These are phyloP conservation scores for Urosaurus nigricauda DNA, from an alignment of 2,797 vertebrate species.

Conservation along the genomic window DNA sequence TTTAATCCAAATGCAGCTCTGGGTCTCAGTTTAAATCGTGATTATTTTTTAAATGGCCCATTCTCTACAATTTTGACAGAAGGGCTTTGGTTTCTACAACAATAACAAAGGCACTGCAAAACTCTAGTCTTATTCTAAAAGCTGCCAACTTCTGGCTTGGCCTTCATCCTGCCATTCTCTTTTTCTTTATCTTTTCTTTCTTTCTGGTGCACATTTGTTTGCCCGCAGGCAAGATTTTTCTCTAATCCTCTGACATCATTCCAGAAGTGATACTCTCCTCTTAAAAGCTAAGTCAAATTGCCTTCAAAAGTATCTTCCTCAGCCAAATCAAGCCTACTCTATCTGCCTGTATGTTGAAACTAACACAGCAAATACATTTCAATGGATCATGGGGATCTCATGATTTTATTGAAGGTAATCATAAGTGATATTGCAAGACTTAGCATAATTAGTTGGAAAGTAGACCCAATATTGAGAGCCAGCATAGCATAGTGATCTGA, in stretches of 20 bases:
- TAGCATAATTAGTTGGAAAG: not conserved
- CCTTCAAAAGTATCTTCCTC: not conserved
- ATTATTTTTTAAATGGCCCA: not conserved
- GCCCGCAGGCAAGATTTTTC: not conserved
- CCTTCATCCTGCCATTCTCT: conserved; percentile 6
- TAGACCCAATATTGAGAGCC: not conserved
- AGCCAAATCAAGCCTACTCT: not conserved
- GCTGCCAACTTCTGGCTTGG: not conserved
- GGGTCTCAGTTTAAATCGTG: not conserved
- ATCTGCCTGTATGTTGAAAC: not conserved
- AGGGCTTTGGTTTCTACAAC: accelerated
- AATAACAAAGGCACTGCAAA: not conserved
- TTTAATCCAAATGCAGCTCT: not conserved
- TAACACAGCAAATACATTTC: not conserved
- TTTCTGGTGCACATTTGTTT: conserved; percentile 26
- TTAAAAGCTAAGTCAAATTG: conserved; percentile 28
- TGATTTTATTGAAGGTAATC: not conserved
- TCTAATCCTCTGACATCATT: not conserved
- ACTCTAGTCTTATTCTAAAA: conserved; percentile 12
- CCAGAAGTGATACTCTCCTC: conserved; percentile 23
- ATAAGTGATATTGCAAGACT: not conserved
- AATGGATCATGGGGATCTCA: not conserved
- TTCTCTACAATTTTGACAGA: not conserved
- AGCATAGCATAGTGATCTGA: no score
- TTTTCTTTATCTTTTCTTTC: not conserved